Evolutionary conservation across 53 echinoderm and acorn worm species (phyloP).

Genomic region (Holothuria leucospilota): DNA sequence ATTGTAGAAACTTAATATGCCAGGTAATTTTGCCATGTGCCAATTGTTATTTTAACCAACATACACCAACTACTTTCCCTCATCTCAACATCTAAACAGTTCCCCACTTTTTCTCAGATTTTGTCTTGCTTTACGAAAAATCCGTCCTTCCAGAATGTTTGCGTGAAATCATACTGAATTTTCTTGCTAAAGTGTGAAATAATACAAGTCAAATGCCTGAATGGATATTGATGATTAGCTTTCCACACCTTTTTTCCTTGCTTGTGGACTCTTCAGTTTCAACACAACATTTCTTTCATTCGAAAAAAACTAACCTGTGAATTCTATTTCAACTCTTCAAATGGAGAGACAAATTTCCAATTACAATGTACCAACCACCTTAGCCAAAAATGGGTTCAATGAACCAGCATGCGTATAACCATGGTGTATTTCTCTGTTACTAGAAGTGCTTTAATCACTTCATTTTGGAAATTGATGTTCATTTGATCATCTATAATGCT

Average conservation of each 20-base stretch:
- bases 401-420: neutral
- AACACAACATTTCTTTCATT: neutral
- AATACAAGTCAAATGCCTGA: constrained; percentile 1
- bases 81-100: too few relatives aligned
- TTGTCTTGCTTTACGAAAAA: too few relatives aligned
- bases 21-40: too few relatives aligned
- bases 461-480: constrained; percentile 22
- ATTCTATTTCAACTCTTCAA: neutral
- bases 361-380: neutral
- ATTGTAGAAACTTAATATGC: too few relatives aligned
- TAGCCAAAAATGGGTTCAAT: constrained; percentile 31
- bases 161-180: too few relatives aligned
- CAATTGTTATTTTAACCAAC: too few relatives aligned
- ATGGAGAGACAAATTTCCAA: neutral
- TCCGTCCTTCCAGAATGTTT: too few relatives aligned
- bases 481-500: constrained; percentile 35
- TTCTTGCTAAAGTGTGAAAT: too few relatives aligned
- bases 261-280: neutral
- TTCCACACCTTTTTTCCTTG: constrained; percentile 3
- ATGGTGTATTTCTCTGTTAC: neutral
- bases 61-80: too few relatives aligned
- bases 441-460: neutral
- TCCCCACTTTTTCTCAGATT: too few relatives aligned
- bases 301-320: neutral
- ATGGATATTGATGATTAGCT: constrained; percentile 35